A percentile compares a stretch with the other conserved stretches of the same genome.
Evolutionary conservation across 1,140 invertebrate genomes (phyloP).

Genomic region (Trichomalopsis sarcophagae): DNA sequence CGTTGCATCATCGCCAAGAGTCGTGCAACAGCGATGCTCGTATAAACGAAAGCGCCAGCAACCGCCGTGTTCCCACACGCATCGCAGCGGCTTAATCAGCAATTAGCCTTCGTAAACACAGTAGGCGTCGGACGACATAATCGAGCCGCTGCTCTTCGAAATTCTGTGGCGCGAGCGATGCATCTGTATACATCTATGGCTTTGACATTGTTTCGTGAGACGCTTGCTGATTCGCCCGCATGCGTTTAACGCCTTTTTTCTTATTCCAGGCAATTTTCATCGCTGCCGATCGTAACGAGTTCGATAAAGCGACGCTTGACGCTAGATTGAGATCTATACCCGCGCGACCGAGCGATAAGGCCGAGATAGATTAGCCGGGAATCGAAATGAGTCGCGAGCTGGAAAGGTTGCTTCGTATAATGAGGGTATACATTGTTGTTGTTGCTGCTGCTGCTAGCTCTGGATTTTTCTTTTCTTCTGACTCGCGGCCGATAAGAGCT

Average conservation of each 20-base stretch:
- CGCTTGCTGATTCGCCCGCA: constrained; percentile 25
- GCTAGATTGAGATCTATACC: not conserved
- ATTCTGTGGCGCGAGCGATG: constrained; percentile 3
- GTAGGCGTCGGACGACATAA: not conserved
- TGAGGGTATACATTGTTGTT: not conserved
- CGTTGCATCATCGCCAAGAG: not conserved
- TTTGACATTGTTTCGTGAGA: constrained; percentile 48
- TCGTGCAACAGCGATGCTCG: not conserved
- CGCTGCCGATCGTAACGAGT: not conserved
- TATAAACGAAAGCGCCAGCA: not conserved
- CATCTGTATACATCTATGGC: constrained; percentile 2
- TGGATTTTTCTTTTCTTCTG: not conserved
- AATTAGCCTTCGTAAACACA: constrained; percentile 26
- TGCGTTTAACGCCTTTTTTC: not conserved
- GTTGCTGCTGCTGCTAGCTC: not conserved
- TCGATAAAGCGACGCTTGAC: not conserved
- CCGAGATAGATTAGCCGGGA: too few relatives aligned
- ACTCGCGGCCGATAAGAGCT: not conserved
- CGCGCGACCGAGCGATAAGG: not conserved
- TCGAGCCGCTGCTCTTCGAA: not conserved
- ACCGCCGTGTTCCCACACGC: not conserved
- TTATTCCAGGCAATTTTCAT: not conserved
- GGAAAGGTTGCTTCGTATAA: not conserved
- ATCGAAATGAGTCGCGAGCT: too few relatives aligned
- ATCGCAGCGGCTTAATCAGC: constrained; percentile 22